Evolutionary conservation across 1,140 invertebrate genomes (phyloP), one percentile per base, ranked within the genome.

Genomic region (Lordiphosa stackelbergi): DNA sequence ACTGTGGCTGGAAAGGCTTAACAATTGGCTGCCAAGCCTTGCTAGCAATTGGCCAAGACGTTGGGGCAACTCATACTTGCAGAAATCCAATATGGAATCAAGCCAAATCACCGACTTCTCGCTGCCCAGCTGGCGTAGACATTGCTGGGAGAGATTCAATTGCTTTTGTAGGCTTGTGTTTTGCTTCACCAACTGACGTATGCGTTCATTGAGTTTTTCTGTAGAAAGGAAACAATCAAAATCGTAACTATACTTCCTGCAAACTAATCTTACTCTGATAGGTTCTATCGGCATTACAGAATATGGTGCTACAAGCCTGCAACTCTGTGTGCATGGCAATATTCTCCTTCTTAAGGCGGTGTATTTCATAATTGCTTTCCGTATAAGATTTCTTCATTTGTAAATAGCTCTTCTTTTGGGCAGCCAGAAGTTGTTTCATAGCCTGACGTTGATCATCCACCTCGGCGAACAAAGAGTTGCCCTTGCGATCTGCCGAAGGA

Each of bases 381-480:
- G 85, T 69, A 31, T 73, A 86, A 3, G 64, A 56, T 60, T 84
- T 85, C 53, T 90, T 90, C 73, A 88, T 86, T 43, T 89, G 81
- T 3, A 69, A 8, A 53, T 89, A 90, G 53, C 83, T 88, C 16
- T 66, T 83, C 53, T 88, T 87, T 54, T 90, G 79, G 1, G 35
- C 45, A 7, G 84, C 88, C 66, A 90, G 78, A 46, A 89, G 63
- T 11, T 84, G 71, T 38, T 88, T 66, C 64, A 88, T 77, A 19
- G 78, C 81, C 40, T 88, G 87, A 7, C 89, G 85, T 53, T 89
- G 88, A 66, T 90, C 89, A 57, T 90, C 90, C 0, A 90, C 88
- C 62, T 90, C 90, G 5, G 89, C 90, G 45, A 90, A 90, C 16
- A 90, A 49, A 0, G 90, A 90, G 69, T 90, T 90, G 0, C 90